A percentile compares a stretch with the other conserved stretches of the same genome.
phyloP scores from a whole-genome alignment of 2,113 vertebrate genomes.

The Macquaria australasica region DNA sequence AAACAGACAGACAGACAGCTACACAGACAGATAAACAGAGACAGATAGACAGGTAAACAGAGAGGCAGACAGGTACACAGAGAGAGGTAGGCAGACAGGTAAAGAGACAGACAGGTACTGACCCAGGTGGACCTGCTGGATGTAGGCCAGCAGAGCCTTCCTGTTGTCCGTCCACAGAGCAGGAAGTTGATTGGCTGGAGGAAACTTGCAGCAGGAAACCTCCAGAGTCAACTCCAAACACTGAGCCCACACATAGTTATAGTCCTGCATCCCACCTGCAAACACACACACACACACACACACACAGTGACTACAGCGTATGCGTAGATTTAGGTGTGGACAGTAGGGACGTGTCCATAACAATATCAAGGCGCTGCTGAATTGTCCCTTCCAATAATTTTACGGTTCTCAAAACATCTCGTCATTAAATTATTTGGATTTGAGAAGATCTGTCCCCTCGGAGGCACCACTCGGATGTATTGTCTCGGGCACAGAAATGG shows the following conservation, averaged over 20 bases:
- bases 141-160: constrained; percentile 88
- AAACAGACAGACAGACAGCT: background rate
- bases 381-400: too few species aligned
- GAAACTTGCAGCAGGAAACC: constrained; percentile 96
- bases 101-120: constrained; percentile 17
- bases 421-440: too few species aligned
- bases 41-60: background rate
- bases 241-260: constrained; percentile 95
- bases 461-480: too few species aligned
- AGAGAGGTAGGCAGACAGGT: background rate
- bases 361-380: too few species aligned
- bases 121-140: constrained; percentile 96
- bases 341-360: too few species aligned
- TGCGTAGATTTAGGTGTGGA: too few species aligned
- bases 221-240: constrained; percentile 96
- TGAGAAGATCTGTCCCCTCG: too few species aligned
- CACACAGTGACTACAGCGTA: background rate
- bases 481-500: too few species aligned
- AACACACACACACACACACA: constrained; percentile 40
- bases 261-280: constrained; percentile 98
- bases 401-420: too few species aligned
- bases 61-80: background rate
- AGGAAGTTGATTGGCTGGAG: constrained; percentile 84
- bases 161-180: constrained; percentile 90
- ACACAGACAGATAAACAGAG: background rate